phyloP scores from a whole-genome alignment of 2,113 vertebrate species.

The Ondatra zibethicus region DNA sequence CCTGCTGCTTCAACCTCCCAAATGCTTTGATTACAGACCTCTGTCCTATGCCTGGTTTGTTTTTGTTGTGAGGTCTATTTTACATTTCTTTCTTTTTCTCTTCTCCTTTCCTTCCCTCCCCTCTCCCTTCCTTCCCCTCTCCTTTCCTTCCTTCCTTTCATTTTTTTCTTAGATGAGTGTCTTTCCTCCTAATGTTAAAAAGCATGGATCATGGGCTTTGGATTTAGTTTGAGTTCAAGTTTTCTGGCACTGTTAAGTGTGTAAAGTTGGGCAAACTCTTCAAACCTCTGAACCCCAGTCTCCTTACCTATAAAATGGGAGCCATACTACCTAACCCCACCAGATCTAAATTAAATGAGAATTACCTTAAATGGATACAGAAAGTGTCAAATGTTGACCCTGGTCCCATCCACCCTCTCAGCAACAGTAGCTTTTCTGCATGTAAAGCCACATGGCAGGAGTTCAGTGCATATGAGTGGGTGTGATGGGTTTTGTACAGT shows the following conservation, averaged over 20 bases:
- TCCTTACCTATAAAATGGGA: neutral
- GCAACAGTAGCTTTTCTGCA: neutral
- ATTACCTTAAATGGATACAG: neutral
- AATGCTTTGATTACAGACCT: neutral
- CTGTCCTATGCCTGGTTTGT: no score
- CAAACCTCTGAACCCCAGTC: neutral
- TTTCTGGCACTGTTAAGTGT: neutral
- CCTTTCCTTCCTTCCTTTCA: rapidly evolving
- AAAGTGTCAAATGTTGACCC: neutral
- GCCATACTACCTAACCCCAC: neutral
- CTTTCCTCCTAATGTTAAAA: neutral
- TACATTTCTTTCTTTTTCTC: neutral
- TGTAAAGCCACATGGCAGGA: neutral
- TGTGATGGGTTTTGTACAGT: neutral
- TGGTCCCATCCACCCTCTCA: neutral
- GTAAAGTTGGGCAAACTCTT: neutral
- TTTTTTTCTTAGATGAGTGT: neutral
- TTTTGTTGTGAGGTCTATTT: neutral
- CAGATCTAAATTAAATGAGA: neutral
- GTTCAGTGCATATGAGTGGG: neutral
- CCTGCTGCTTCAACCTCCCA: neutral
- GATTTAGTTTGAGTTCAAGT: neutral
- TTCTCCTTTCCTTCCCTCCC: no score
- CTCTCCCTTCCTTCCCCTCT: rapidly evolving
- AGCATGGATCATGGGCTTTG: neutral